A percentile compares a stretch with the other conserved stretches of the same genome.
phyloP scores from a whole-genome alignment of 1,140 invertebrate species.

The Anastrepha obliqua region DNA sequence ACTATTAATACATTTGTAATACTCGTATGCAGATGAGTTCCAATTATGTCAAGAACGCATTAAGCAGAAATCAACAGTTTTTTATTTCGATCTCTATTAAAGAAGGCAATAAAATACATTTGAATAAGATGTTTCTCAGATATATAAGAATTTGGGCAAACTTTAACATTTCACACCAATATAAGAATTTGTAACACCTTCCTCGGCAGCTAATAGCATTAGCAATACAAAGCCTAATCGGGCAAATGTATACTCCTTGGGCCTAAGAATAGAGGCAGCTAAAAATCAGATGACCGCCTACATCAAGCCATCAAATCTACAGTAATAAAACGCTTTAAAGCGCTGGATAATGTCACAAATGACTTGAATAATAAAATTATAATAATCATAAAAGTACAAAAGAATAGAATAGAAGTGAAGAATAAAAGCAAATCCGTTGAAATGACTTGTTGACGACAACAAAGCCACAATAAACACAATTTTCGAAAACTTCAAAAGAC shows the following conservation, averaged over 20 bases:
- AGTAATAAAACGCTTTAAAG: too few relatives aligned
- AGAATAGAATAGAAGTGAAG: not conserved
- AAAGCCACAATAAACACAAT: not conserved
- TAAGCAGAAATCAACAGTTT: too few relatives aligned
- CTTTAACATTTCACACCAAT: not conserved
- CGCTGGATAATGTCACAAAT: not conserved
- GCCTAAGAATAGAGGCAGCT: not conserved
- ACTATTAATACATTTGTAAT: too few relatives aligned
- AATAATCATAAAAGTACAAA: not conserved
- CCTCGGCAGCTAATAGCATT: not conserved
- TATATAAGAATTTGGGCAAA: too few relatives aligned
- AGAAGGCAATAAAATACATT: too few relatives aligned
- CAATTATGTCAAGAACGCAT: too few relatives aligned
- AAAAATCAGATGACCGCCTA: not conserved
- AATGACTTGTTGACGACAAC: conserved; percentile 27
- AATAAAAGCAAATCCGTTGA: not conserved
- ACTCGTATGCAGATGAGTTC: too few relatives aligned
- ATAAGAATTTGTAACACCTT: conserved; percentile 9
- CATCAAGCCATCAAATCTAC: not conserved
- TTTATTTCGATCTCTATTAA: too few relatives aligned
- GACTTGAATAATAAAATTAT: not conserved
- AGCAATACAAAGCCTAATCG: not conserved
- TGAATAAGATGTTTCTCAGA: too few relatives aligned
- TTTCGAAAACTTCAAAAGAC: not conserved
- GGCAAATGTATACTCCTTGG: not conserved